Evolutionary conservation across 2,113 vertebrate species (phyloP), one percentile per base, ranked within the genome.

Genomic region (Uria aalge): DNA sequence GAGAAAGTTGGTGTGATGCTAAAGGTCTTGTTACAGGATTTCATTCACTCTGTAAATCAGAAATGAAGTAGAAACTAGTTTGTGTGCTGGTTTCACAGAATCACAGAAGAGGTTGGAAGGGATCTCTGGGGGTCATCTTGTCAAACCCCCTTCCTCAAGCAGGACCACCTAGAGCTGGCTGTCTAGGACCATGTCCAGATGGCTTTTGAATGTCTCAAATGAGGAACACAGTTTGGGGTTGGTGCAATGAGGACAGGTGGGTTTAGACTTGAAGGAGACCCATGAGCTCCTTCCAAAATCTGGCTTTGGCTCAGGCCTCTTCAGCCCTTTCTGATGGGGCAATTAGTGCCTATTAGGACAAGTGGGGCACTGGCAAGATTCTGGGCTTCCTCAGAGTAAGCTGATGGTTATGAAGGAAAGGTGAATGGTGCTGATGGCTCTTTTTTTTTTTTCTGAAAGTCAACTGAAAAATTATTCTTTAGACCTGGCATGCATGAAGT

Each of bases 161-260:
- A 23, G 38, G 43, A 16, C 34, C 2, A 17, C 5, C 4, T 50
- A 14, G 4, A 79, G 50, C 7, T 48, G 26, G 11, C 23, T 84
- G 15, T 5, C n/a, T 9, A 47, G 21, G 16, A 1, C 12, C 1
- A 1, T 11, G 10, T 29, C 9, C 15, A 41, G 15, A 6, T 22
- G 32, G 4, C 20, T 67, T 91, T 82, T 82, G 23, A 66, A 3
- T 23, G 29, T 13, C 3, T 48, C 12, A 10, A 43, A 43, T 19
- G 27, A 27, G 9, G 1, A 83, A 2, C 0, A 17, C 9, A 4
- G 9, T 71, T 67, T 82, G 32, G 9, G 4, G 5, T 24, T 34
- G 17, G 11, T 45, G 15, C 11, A 30, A 19, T 48, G 50, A 29
- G 21, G 8, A 34, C 12, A 74, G 8, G 4, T 47, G 45, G 12